phyloP scores from a whole-genome alignment of 2,797 vertebrate species.

The Gorsachius magnificus region DNA sequence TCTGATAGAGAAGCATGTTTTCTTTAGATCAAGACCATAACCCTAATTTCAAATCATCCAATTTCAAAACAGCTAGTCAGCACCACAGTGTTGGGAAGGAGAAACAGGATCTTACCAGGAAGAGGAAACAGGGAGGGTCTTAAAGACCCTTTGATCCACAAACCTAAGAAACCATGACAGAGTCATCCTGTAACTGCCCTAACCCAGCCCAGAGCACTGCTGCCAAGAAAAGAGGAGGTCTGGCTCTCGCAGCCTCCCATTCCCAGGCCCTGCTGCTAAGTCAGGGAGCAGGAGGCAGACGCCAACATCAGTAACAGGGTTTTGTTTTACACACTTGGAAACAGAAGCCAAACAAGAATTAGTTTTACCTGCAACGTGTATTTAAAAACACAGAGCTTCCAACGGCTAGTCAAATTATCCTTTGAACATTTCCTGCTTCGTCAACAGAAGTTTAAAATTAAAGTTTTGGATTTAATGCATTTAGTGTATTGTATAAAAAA shows the following conservation, averaged over 20 bases:
- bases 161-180: fast-evolving
- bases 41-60: neutral
- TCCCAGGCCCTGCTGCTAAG: neutral
- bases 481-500: neutral
- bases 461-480: slow-evolving; percentile 1
- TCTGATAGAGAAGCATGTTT: neutral
- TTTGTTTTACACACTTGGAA: neutral
- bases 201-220: neutral
- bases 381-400: neutral
- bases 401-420: neutral
- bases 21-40: neutral
- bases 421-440: neutral
- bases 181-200: neutral
- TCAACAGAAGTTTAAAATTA: slow-evolving; percentile 8
- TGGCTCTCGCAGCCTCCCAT: neutral
- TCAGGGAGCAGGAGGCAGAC: neutral
- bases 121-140: neutral
- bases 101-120: neutral
- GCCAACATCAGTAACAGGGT: neutral
- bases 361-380: neutral
- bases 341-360: neutral
- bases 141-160: neutral
- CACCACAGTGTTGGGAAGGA: neutral
- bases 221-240: neutral
- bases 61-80: neutral